Evolutionary conservation across 2,797 vertebrate genomes (phyloP), one percentile per base, ranked within the genome.

Genomic region (Anniella stebbinsi): DNA sequence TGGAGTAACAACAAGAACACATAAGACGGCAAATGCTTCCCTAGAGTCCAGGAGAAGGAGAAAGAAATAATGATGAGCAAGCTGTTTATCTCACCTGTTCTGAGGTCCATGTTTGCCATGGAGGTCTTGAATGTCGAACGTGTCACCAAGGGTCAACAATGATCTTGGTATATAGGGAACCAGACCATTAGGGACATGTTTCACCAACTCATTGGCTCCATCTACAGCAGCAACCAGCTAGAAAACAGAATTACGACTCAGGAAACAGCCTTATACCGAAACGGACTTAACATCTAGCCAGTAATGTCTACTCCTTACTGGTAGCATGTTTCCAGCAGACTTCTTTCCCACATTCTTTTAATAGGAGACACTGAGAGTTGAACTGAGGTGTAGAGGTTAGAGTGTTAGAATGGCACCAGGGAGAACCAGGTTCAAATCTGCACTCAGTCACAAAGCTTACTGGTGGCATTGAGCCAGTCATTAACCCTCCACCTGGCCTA

Each of bases 81-180:
- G 6, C 12, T 51, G 6, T 30, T 41, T 33, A 3, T 2, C 2
- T 90, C 90, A 97, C 96, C 95, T 97, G 96, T 1, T 94, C 95
- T 70, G 1, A 86, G 18, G 28, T 96, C 96, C 96, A 97, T 0
- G 0, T 83, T 95, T 96, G 0, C 12, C 11, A 76, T 96, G 96
- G 92, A 97, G 92, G 15, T 96, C 95, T 73, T 93, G 33, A 25
- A 96, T 1, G 0, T 4, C 76, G 11, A 95, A 95, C 15, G 93
- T 85, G 0, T 92, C 87, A 69, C 90, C 94, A 84, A 92, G 96
- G 87, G 90, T 87, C 11, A 97, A 92, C 77, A 91, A 38, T 4
- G 91, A 87, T 77, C 90, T 94, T 0, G 96, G 95, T 67, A 97
- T 84, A 60, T 89, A 95, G 7, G 80, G 60, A 76, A 87, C 93